Evolutionary conservation across 2,797 vertebrate genomes (phyloP), one percentile per base, ranked within the genome.

Genomic region (Ataeniobius toweri): DNA sequence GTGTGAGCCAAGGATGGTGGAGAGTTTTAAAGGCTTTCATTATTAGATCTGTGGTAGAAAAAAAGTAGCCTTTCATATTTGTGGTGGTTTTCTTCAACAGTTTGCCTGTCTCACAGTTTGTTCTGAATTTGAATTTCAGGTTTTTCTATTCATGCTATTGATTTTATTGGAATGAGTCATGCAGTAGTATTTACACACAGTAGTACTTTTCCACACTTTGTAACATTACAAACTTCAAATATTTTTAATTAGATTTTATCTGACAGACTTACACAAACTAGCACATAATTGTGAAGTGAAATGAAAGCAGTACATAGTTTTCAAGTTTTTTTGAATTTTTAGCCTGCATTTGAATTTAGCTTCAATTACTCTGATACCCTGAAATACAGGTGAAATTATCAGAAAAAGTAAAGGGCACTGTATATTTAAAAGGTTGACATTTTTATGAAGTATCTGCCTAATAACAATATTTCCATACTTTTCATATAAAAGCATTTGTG

Each of bases 21-120:
- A 69, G 28, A 71, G 72, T 79, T 53, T 71, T n/a, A 1, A 55
- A 56, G 39, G 39, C 65, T 68, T 46, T 68, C 39, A 68, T n/a
- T 24, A 68, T 68, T 46, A 68, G 39, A 68, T 46, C 22, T 68
- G 12, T 68, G 65, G 12, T 5, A 41, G 9, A 44, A 13, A 26
- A 22, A 68, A 14, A 41, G 63, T 24, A 67, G 9, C 8, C 20
- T 5, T 67, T 18, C 20, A 68, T 68, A 68, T 68, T n/a, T 44
- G n/a, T 58, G n/a, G 24, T 26, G 18, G 18, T 5, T 20, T 53
- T 53, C 7, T 53, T 22, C 48, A 50, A 13, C 48, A 12, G 12
- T 20, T 53, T 53, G 9, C 36, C 36, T 36, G 36, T 36, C 36
- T 36, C 36, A 58, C 7, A 26, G 3, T 36, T 26, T 26, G 56